Base-by-base conservation (phyloP, 2,113 vertebrate genomes). In the Chrysemys picta region DNA sequence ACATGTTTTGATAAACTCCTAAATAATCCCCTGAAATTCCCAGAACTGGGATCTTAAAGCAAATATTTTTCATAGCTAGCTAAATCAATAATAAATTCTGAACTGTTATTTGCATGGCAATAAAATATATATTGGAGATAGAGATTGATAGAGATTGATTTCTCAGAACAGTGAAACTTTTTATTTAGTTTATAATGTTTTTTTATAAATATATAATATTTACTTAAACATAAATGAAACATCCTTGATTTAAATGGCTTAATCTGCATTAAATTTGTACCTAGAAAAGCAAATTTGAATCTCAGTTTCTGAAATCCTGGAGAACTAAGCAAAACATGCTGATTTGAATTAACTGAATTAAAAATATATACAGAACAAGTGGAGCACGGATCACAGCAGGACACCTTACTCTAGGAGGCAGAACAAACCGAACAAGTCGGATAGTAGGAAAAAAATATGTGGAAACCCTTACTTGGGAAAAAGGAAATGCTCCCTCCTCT, bases 131-230 rank as follows among this genome's bases (percentile, higher is more conserved):
- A 54, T 42, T 82, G 35, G 1, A 29, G 1, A 25, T 24, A 49
- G 42, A 0, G 52, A 88, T 10, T 87, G 12, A 25, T n/a, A 49
- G 42, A 0, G 52, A 88, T 13, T 87, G 12, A 25, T n/a, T 42
- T 84, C 90, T 87, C 13, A 0, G 0, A 84, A 42, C 21, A 52
- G 2, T 0, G 0, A 93, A 86, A 13, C 1, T 3, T 10, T 84
- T 85, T 82, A 10, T 6, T 29, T 38, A 87, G 89, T 2, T 16
- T 69, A 31, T 14, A n/a, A 4, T n/a, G 83, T 1, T 17, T 2
- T 38, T 24, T 0, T 78, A 13, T 0, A 2, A 76, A 25, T 1
- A 49, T n/a, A 81, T 84, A 47, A 75, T 88, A 69, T 0, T 42
- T n/a, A 19, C 80, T 82, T 86, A 82, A 93, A 89, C 9, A 49